These are phyloP conservation scores for Drosophila subsilvestris DNA, from an alignment of 2,888 invertebrate species.

Conservation along the genomic window DNA sequence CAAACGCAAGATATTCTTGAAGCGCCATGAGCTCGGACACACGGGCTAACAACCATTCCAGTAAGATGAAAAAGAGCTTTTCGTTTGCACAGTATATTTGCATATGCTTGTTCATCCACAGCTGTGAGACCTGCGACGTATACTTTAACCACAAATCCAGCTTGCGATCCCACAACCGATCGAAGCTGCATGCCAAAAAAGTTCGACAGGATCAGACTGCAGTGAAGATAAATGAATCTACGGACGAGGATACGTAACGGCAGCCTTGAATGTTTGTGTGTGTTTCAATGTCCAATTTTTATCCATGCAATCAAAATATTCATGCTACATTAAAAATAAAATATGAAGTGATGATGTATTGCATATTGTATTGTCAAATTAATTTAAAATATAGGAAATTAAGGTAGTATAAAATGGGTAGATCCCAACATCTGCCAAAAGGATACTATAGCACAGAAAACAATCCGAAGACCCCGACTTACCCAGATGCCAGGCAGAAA, in stretches of 20 bases:
- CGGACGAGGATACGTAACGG: neutral
- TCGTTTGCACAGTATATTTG: neutral
- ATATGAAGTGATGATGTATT: too few relatives aligned
- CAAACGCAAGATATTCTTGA: conserved; percentile 22
- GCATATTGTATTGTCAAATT: too few relatives aligned
- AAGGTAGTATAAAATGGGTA: too few relatives aligned
- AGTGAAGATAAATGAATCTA: neutral
- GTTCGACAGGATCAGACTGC: neutral
- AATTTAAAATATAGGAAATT: too few relatives aligned
- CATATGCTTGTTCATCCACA: neutral
- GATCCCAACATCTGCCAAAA: too few relatives aligned
- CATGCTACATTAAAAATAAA: too few relatives aligned
- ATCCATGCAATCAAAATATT: too few relatives aligned
- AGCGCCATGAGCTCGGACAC: conserved; percentile 50
- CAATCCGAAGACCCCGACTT: too few relatives aligned
- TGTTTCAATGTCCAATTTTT: too few relatives aligned
- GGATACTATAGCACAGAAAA: too few relatives aligned
- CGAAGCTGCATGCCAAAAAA: neutral
- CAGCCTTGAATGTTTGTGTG: too few relatives aligned
- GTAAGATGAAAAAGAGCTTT: conserved; percentile 20
- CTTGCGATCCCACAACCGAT: neutral
- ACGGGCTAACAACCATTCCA: conserved; percentile 54
- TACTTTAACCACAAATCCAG: neutral
- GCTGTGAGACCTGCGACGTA: neutral
- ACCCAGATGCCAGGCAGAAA: too few relatives aligned